Evolutionary conservation across 2,888 invertebrate species (phyloP).

Genomic region (Exephanes ischioxanthus): DNA sequence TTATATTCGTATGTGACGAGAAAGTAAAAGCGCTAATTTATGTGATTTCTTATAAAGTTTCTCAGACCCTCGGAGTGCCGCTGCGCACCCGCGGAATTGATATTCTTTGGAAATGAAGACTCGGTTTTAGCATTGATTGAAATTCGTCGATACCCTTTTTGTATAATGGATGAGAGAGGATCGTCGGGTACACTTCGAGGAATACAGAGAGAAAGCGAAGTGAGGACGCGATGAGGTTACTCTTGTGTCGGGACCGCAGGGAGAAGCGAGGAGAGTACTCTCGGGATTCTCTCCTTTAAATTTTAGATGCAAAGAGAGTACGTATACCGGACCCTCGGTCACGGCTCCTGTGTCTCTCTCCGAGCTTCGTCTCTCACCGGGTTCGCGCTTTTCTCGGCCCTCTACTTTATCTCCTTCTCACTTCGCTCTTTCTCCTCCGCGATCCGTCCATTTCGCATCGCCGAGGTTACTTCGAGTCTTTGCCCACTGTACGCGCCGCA

Average conservation of each 20-base stretch:
- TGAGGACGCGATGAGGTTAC: conserved; percentile 30
- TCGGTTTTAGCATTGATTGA: conserved; percentile 30
- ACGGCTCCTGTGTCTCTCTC: conserved; percentile 64
- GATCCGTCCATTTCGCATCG: conserved; percentile 67
- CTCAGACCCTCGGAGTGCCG: background rate
- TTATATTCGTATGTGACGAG: background rate
- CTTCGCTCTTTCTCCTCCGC: conserved; percentile 52
- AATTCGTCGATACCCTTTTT: conserved; percentile 38
- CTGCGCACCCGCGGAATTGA: background rate
- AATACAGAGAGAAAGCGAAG: conserved; percentile 19
- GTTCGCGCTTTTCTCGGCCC: conserved; percentile 63
- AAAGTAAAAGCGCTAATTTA: background rate
- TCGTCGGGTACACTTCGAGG: conserved; percentile 3
- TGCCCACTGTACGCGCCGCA: conserved; percentile 70
- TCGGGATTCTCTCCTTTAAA: conserved; percentile 64
- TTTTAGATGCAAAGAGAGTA: conserved; percentile 67
- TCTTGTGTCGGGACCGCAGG: conserved; percentile 64
- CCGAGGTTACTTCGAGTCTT: conserved; percentile 74
- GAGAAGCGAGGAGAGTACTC: conserved; percentile 64
- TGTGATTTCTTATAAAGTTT: background rate
- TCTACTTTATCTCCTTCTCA: conserved; percentile 15
- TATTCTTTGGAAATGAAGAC: conserved; percentile 6
- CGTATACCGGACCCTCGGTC: conserved; percentile 58
- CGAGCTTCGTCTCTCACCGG: conserved; percentile 70
- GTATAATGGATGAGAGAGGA: conserved; percentile 44